phyloP scores from a whole-genome alignment of 2,797 vertebrate genomes.

The Falco cherrug region DNA sequence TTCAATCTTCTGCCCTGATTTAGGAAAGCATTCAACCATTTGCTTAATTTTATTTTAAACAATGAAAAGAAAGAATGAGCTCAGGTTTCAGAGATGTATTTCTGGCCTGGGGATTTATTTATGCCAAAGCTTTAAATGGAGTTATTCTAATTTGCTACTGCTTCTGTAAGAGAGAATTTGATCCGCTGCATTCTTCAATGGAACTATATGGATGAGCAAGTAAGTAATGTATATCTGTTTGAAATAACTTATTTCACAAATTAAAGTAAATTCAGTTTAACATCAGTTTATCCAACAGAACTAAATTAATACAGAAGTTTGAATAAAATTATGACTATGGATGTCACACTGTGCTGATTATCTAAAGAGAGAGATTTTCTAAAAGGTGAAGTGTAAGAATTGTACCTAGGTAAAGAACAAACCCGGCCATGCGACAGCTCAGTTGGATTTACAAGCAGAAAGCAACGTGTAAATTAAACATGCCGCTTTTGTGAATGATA shows the following conservation, averaged over 20 bases:
- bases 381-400: background rate
- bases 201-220: background rate
- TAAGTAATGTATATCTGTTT: background rate
- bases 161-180: background rate
- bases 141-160: background rate
- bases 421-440: fast-evolving
- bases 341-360: background rate
- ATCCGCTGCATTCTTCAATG: background rate
- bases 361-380: background rate
- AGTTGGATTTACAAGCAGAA: background rate
- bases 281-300: background rate
- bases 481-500: background rate
- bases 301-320: background rate
- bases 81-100: conserved; percentile 16
- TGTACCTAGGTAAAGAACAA: background rate
- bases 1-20: conserved; percentile 24
- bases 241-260: background rate
- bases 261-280: background rate
- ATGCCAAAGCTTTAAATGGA: conserved; percentile 23
- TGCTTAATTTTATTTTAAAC: conserved; percentile 47
- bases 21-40: conserved; percentile 40
- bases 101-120: conserved; percentile 33
- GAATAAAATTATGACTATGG: background rate
- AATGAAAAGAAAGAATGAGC: background rate
- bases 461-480: fast-evolving